A percentile compares a stretch with the other conserved stretches of the same genome.
phyloP scores from a whole-genome alignment of 2,888 invertebrate species.

The Ophonus ardosiacus region DNA sequence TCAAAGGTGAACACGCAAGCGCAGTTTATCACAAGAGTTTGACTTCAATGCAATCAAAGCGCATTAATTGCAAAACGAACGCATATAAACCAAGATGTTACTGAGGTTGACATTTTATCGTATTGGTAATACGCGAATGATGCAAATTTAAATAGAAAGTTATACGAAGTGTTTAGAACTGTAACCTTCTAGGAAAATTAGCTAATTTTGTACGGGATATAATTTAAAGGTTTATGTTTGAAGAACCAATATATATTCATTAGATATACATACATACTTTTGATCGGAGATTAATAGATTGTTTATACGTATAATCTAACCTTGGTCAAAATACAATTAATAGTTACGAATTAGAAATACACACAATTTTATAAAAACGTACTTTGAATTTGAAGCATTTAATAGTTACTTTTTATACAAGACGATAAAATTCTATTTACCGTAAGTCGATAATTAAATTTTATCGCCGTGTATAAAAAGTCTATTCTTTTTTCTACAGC shows the following conservation, averaged over 20 bases:
- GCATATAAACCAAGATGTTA: neutral
- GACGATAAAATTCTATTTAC: too few species aligned
- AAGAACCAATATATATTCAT: neutral
- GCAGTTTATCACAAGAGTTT: neutral
- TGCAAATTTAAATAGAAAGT: neutral
- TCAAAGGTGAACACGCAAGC: slow-evolving; percentile 50
- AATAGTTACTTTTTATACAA: too few species aligned
- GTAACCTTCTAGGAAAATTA: neutral
- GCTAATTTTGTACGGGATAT: neutral
- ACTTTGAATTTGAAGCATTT: too few species aligned
- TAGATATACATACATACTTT: neutral
- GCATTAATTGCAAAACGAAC: neutral
- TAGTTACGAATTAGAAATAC: too few species aligned
- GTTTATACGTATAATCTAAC: too few species aligned
- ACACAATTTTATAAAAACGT: too few species aligned
- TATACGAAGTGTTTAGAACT: neutral
- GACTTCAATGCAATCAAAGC: neutral
- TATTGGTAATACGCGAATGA: neutral
- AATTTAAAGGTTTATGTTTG: neutral
- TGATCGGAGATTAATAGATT: neutral
- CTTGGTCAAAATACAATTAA: too few species aligned
- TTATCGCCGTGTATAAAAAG: too few species aligned
- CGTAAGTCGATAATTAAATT: too few species aligned
- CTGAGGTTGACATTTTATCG: neutral
- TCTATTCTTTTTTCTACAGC: too few species aligned